Conservation (phyloP, 2,888 invertebrate species). For the Luffia ferchaultella region DNA sequence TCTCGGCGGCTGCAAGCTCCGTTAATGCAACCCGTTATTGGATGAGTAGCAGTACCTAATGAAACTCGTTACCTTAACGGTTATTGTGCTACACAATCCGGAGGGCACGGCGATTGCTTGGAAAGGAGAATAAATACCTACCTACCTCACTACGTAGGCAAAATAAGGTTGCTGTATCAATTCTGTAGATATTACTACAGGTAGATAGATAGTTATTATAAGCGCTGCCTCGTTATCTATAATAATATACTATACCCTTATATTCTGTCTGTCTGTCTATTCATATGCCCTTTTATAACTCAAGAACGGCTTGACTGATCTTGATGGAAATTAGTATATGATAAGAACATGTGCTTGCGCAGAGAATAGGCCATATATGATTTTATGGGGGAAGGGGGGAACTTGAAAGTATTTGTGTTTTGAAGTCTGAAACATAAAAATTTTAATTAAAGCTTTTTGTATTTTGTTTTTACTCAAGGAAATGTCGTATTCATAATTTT, state of each 20-base stretch:
- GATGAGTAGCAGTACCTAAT: slow-evolving; percentile 18
- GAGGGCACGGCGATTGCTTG: not conserved
- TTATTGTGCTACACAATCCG: slow-evolving; percentile 20
- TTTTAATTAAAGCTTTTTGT: too few species aligned
- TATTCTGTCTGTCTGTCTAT: not conserved
- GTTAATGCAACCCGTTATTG: slow-evolving; percentile 3
- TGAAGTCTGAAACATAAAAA: too few species aligned
- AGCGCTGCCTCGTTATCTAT: not conserved
- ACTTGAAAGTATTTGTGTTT: too few species aligned
- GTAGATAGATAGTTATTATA: not conserved
- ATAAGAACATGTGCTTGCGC: too few species aligned
- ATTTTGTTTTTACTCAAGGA: too few species aligned
- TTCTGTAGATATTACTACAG: not conserved
- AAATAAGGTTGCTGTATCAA: not conserved
- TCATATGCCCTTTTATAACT: too few species aligned
- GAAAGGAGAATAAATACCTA: too few species aligned
- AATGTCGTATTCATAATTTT: too few species aligned
- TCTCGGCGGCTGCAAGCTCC: slow-evolving; percentile 14
- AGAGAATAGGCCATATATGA: too few species aligned
- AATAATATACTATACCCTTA: not conserved
- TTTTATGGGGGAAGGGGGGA: too few species aligned
- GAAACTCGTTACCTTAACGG: slow-evolving; percentile 24
- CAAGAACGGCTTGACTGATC: too few species aligned
- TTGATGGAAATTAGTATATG: too few species aligned
- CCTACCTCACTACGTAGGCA: not conserved